These are phyloP conservation scores for Sebastes kiyomatsui DNA, from an alignment of 2,797 vertebrate genomes.

Conservation along the genomic window DNA sequence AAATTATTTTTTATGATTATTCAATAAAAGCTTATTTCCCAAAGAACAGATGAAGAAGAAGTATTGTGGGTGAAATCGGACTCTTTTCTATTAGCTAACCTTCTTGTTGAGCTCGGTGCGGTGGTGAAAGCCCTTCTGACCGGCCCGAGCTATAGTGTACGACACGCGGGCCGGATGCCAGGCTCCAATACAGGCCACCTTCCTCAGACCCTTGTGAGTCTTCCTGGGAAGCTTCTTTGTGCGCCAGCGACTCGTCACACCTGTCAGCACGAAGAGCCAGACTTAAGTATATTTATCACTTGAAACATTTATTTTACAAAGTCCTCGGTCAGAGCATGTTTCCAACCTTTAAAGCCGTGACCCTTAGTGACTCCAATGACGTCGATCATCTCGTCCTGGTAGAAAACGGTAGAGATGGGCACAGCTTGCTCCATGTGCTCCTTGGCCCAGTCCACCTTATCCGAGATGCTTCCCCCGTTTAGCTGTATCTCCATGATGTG, in stretches of 20 bases:
- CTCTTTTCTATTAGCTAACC: constrained; percentile 66
- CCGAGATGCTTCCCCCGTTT: constrained; percentile 89
- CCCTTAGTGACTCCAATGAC: constrained; percentile 93
- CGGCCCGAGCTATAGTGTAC: constrained; percentile 91
- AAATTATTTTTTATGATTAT: background rate
- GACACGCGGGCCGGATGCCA: constrained; percentile 94
- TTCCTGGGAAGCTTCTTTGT: constrained; percentile 95
- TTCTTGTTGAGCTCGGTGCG: constrained; percentile 97
- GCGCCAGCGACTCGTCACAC: constrained; percentile 93
- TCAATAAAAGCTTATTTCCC: background rate
- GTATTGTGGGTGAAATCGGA: background rate
- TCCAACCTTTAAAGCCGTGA: constrained; percentile 91
- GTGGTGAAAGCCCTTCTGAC: constrained; percentile 96
- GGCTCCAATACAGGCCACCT: constrained; percentile 96
- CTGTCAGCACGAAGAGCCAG: constrained; percentile 63
- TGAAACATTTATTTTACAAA: background rate
- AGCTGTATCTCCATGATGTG: constrained; percentile 96
- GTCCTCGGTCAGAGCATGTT: background rate
- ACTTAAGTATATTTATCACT: background rate
- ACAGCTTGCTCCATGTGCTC: constrained; percentile 92
- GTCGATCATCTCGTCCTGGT: constrained; percentile 93
- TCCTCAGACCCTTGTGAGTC: constrained; percentile 95
- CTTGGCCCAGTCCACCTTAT: constrained; percentile 94
- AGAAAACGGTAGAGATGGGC: constrained; percentile 86
- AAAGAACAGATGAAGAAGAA: background rate